Percentiles rank a stretch among this genome's conserved stretches.
Evolutionary conservation across 2,113 vertebrate genomes (phyloP).

Genomic region (Bostrychus sinensis): DNA sequence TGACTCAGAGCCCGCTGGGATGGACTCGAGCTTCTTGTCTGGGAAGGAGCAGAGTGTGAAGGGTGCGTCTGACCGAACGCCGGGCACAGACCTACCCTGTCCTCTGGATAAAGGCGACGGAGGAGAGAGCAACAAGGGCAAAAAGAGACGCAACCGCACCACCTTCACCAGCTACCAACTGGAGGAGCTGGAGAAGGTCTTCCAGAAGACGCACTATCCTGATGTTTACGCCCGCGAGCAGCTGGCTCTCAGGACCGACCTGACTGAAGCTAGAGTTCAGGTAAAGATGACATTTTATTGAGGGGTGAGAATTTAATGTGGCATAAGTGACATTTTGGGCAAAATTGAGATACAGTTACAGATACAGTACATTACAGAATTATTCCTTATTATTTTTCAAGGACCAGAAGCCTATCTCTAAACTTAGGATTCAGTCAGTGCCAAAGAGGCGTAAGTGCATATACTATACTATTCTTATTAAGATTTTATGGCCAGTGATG

Average conservation of each 20-base stretch:
- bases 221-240: conserved; percentile 98
- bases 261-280: conserved; percentile 97
- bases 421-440: too few relatives aligned
- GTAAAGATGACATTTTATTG: conserved; percentile 68
- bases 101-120: conserved; percentile 90
- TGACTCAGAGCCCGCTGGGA: conserved; percentile 86
- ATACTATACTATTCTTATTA: too few relatives aligned
- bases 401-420: too few relatives aligned
- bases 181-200: conserved; percentile 98
- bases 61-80: conserved; percentile 82
- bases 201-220: conserved; percentile 99
- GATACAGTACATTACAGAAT: too few relatives aligned
- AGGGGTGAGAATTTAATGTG: too few relatives aligned
- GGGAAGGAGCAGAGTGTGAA: conserved; percentile 80
- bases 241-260: conserved; percentile 96
- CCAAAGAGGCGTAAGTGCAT: too few relatives aligned
- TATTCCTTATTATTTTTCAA: too few relatives aligned
- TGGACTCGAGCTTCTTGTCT: conserved; percentile 93
- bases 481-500: too few relatives aligned
- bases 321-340: too few relatives aligned
- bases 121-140: conserved; percentile 95
- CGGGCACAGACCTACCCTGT: conserved; percentile 83
- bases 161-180: conserved; percentile 99
- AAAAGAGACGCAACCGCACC: conserved; percentile 96
- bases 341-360: too few relatives aligned